A percentile compares a stretch with the other conserved stretches of the same genome.
These are phyloP conservation scores for Helogale parvula DNA, from an alignment of 2,113 vertebrate genomes.

Conservation along the genomic window DNA sequence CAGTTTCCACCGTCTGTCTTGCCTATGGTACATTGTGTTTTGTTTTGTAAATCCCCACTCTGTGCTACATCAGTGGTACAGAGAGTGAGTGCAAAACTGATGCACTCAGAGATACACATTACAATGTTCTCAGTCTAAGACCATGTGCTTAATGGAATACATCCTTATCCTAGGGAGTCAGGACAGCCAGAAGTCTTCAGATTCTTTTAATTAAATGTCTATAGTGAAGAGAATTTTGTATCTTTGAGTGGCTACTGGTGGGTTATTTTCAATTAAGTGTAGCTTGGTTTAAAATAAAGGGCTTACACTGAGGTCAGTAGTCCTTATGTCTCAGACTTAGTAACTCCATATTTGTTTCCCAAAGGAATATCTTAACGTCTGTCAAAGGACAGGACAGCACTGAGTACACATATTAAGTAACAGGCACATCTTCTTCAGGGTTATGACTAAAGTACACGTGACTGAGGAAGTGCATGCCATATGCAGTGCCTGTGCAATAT, in stretches of 20 bases:
- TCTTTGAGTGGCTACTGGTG: not conserved
- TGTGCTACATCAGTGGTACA: not conserved
- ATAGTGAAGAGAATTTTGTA: not conserved
- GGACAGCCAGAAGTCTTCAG: not conserved
- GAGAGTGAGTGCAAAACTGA: not conserved
- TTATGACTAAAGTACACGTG: not conserved
- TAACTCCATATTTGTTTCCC: conserved; percentile 2
- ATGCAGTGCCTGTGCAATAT: not conserved
- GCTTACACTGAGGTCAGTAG: not conserved
- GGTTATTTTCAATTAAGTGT: not conserved
- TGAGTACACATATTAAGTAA: not conserved
- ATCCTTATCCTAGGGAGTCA: not conserved
- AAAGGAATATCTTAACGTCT: not conserved
- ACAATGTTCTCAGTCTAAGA: not conserved
- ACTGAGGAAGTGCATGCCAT: not conserved
- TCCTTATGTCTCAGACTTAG: not conserved
- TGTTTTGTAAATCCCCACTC: not conserved
- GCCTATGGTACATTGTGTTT: not conserved
- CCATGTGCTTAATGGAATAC: not conserved
- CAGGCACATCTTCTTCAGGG: not conserved
- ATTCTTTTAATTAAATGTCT: not conserved
- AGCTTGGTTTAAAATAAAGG: conserved; percentile 25
- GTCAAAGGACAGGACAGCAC: not conserved
- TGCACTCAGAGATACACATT: not conserved
- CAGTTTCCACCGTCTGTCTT: not conserved